Base-by-base conservation (phyloP, 2,797 vertebrate species). In the Alectoris magna region DNA sequence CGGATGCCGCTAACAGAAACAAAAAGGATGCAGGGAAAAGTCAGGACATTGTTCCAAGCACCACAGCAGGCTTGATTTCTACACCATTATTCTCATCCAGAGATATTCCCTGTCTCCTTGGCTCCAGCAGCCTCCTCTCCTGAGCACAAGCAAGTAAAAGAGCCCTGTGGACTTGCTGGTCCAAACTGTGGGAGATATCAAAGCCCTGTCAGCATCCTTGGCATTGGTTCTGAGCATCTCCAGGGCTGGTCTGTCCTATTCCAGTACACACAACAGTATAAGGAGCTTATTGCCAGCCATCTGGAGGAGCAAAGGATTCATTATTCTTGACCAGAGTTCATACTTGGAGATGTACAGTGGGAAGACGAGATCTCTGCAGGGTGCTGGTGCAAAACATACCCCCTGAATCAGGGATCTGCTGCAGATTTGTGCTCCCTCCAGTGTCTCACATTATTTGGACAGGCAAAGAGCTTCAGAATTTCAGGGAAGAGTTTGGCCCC, bases 1-100 rank as follows among this genome's bases (percentile, higher is more conserved):
- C 97, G 0, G 96, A 95, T 3, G 94, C 83, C 10, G 41, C 98
- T 98, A 93, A 6, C 56, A 60, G 71, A 64, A 92, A 78, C 3
- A 73, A 21, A 78, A 0, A 26, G 16, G 38, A n/a, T 15, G 92
- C 8, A 48, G 22, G 49, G 29, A 67, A 44, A 67, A 59, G 14
- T 41, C 70, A 60, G 15, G 48, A 17, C 8, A 8, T 19, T 18
- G 4, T 74, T 60, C 44, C 72, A 59, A 90, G 34, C 24, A 81
- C 21, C 2, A 1, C 2, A 1, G 5, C 9, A 12, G 14, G 16
- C 38, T 53, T 39, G 9, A 51, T 56, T 88, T 80, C 74, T 11
- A 53, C 51, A 24, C 6, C 10, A 4, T 6, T 11, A 24, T 79
- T 68, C 39, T 44, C 8, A 51, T 14, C 8, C 60, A 79, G 72